Conservation (phyloP, 2,888 invertebrate species). For the Serrognathus titanus region DNA sequence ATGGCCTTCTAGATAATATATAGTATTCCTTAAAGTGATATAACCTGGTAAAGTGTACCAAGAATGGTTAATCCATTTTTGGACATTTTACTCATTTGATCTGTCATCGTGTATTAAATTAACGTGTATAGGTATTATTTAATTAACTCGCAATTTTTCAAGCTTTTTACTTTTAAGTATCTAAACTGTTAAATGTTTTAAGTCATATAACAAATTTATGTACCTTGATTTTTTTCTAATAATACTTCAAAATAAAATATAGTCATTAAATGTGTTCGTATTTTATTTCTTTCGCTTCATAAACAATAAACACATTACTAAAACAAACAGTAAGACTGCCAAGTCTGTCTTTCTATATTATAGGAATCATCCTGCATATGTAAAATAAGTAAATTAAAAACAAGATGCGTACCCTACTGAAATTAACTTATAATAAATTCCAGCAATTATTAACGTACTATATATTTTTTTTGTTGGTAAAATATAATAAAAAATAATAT, state of each 20-base stretch:
- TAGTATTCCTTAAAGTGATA: slow-evolving; percentile 21
- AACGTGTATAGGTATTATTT: slow-evolving; percentile 14
- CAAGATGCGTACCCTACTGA: no score
- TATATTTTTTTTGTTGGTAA: no score
- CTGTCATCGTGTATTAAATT: slow-evolving; percentile 11
- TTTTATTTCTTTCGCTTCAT: no score
- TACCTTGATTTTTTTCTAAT: slow-evolving; percentile 14
- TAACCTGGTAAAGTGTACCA: slow-evolving; percentile 5
- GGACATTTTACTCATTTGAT: slow-evolving; percentile 6
- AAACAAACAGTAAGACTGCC: no score
- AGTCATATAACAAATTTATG: slow-evolving; percentile 19
- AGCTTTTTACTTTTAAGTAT: neutral
- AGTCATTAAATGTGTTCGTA: neutral
- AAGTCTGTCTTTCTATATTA: no score
- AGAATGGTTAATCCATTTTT: slow-evolving; percentile 5
- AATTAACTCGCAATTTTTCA: slow-evolving; percentile 2
- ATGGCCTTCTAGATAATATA: slow-evolving; percentile 17
- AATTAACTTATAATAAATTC: no score
- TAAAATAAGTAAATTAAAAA: no score
- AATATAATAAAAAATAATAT: no score
- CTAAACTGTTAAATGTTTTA: slow-evolving; percentile 9
- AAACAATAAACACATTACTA: no score
- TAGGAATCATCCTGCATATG: no score
- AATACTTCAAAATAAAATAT: neutral
- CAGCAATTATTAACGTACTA: no score